These are phyloP conservation scores for Aporrectodea caliginosa DNA, from an alignment of 1,140 invertebrate genomes.

Conservation along the genomic window DNA sequence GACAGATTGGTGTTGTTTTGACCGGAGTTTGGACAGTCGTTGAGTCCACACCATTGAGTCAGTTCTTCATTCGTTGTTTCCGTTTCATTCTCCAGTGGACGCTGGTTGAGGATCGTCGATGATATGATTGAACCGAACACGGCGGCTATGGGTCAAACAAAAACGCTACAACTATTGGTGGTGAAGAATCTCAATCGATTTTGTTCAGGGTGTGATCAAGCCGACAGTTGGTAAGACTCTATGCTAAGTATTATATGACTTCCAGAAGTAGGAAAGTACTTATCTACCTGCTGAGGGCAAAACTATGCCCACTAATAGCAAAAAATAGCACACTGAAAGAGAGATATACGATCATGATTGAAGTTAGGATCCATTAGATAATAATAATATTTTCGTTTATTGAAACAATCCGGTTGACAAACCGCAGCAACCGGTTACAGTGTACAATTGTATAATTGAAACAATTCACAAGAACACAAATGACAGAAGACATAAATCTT, in stretches of 20 bases:
- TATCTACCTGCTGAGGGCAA: too few species aligned
- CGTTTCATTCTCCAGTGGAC: background rate
- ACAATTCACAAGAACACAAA: too few species aligned
- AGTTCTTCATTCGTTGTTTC: conserved; percentile 6
- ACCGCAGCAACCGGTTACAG: too few species aligned
- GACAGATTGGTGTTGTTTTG: conserved; percentile 31
- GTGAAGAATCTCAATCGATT: background rate
- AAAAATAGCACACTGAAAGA: too few species aligned
- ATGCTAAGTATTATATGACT: background rate
- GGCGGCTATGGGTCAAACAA: conserved; percentile 15
- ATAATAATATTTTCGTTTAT: too few species aligned
- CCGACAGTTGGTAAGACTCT: background rate
- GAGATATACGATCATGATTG: too few species aligned
- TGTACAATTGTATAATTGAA: too few species aligned
- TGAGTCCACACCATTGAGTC: conserved; percentile 25
- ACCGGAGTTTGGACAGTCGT: conserved; percentile 30
- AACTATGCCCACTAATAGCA: background rate
- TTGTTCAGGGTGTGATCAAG: background rate
- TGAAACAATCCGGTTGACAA: too few species aligned
- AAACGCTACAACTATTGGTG: background rate
- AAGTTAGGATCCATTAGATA: too few species aligned
- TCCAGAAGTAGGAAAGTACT: too few species aligned
- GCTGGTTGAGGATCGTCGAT: conserved; percentile 15
- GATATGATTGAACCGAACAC: conserved; percentile 26
- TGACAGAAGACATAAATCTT: too few species aligned